A percentile compares a stretch with the other conserved stretches of the same genome.
phyloP scores from a whole-genome alignment of 2,113 vertebrate species.

The Macaca mulatta region DNA sequence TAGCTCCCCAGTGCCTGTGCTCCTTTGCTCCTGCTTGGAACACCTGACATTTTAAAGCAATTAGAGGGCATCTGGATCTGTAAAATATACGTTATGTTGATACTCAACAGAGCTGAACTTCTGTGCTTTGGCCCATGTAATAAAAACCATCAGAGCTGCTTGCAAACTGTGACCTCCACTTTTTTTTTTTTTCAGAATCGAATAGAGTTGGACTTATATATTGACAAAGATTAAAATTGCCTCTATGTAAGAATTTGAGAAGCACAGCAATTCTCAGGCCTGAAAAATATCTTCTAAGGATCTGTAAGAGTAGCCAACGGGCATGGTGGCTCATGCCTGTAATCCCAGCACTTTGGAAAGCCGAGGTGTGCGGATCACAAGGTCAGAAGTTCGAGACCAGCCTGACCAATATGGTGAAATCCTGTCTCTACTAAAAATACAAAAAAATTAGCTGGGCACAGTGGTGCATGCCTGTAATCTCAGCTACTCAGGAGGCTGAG shows the following conservation, averaged over 20 bases:
- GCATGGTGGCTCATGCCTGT: too few species aligned
- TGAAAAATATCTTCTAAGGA: background rate
- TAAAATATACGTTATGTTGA: background rate
- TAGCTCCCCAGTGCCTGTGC: conserved; percentile 41
- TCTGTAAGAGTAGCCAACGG: background rate
- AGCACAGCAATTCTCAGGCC: background rate
- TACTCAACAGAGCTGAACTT: conserved; percentile 54
- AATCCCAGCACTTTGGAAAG: too few species aligned
- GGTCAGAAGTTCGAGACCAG: too few species aligned
- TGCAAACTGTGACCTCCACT: background rate
- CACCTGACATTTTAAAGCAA: conserved; percentile 72
- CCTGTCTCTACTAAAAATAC: too few species aligned
- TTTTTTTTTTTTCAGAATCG: background rate
- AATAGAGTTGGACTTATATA: background rate
- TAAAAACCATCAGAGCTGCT: background rate
- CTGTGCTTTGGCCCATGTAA: background rate
- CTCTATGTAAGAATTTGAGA: background rate
- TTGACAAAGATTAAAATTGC: conserved; percentile 35
- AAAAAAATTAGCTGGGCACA: too few species aligned
- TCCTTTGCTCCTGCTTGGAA: conserved; percentile 21
- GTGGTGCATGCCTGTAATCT: too few species aligned
- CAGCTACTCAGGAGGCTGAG: too few species aligned
- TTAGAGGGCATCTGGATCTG: conserved; percentile 39
- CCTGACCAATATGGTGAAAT: too few species aligned
- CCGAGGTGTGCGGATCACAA: too few species aligned